These are phyloP conservation scores for Pteropus alecto DNA, from an alignment of 2,113 vertebrate species.

Conservation along the genomic window DNA sequence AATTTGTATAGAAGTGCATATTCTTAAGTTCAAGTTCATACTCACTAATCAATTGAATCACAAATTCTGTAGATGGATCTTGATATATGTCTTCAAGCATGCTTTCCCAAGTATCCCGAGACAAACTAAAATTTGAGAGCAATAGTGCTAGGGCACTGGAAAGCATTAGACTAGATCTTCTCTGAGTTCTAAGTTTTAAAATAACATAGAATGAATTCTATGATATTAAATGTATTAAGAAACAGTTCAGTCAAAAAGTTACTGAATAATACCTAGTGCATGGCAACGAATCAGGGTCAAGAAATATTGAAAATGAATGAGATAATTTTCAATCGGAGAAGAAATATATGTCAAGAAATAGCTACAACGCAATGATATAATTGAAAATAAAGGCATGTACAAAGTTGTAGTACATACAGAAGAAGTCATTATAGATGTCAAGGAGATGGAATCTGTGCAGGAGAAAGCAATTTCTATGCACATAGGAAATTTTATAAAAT, in stretches of 20 bases:
- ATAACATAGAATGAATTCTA: background rate
- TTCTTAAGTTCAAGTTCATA: background rate
- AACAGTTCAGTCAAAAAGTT: background rate
- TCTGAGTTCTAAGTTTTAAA: background rate
- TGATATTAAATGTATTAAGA: background rate
- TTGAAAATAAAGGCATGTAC: background rate
- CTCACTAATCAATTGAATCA: background rate
- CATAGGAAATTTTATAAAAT: background rate
- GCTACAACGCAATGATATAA: background rate
- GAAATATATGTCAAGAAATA: slow-evolving; percentile 11
- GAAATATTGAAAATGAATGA: background rate
- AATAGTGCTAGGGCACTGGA: background rate
- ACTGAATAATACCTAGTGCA: background rate
- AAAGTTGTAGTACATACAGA: background rate
- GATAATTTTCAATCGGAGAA: background rate
- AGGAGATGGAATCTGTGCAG: background rate
- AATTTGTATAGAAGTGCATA: background rate
- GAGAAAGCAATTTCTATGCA: slow-evolving; percentile 15
- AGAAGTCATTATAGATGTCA: background rate
- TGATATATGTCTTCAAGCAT: background rate
- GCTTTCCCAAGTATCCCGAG: background rate
- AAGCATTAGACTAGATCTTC: background rate
- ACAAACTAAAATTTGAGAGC: background rate
- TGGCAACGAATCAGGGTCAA: background rate
- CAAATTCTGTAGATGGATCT: background rate